Percentiles rank a stretch among this genome's conserved stretches.
Evolutionary conservation across 2,113 vertebrate genomes (phyloP).

Genomic region (Carollia perspicillata): DNA sequence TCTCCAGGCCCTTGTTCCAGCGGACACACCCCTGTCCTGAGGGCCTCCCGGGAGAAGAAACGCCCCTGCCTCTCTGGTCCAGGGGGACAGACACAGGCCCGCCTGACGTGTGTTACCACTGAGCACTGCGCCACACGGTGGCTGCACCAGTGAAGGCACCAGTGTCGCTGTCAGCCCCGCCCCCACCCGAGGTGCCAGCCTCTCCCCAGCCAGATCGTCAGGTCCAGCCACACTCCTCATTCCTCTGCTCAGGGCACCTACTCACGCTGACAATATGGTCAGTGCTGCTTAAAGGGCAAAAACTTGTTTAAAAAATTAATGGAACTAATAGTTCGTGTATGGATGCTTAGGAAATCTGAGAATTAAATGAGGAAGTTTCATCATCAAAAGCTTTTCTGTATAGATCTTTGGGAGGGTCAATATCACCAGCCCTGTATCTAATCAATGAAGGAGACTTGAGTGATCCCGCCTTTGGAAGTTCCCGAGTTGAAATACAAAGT

Average conservation of each 20-base stretch:
- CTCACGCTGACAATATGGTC: not conserved
- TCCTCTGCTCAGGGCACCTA: not conserved
- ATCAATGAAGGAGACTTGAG: not conserved
- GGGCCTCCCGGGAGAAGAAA: not conserved
- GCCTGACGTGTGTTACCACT: not conserved
- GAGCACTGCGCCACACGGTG: not conserved
- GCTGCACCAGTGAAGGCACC: too few species aligned
- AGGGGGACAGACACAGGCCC: not conserved
- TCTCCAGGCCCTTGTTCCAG: not conserved
- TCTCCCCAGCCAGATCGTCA: too few species aligned
- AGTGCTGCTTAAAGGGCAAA: not conserved
- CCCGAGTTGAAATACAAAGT: not conserved
- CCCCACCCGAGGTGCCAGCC: too few species aligned
- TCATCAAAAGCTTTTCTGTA: not conserved
- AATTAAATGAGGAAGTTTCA: not conserved
- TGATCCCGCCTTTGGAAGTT: not conserved
- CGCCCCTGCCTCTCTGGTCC: not conserved
- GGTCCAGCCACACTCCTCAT: not conserved
- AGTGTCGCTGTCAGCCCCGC: too few species aligned
- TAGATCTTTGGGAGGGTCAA: not conserved
- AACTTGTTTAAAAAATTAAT: not conserved
- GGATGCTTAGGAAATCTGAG: not conserved
- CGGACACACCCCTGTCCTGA: too few species aligned
- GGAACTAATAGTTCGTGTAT: not conserved
- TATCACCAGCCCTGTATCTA: not conserved